Evolutionary conservation across 2,888 invertebrate species (phyloP).

Genomic region (Phaedon cochleariae): DNA sequence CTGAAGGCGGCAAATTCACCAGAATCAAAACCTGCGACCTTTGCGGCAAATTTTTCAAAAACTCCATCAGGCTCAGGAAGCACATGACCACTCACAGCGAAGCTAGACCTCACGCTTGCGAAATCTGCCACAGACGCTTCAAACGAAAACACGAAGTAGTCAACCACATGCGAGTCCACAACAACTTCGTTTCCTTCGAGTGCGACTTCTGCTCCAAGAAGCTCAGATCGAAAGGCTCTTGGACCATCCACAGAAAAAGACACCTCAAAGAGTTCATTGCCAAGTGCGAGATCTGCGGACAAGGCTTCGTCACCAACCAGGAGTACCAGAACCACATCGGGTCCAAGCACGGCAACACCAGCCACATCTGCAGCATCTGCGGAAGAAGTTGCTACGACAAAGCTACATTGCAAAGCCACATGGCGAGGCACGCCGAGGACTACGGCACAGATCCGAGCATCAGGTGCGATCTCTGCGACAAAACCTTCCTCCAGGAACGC

Average conservation of each 20-base stretch:
- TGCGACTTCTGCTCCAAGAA: slow-evolving; percentile 69
- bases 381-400: slow-evolving; percentile 47
- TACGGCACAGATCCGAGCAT: slow-evolving; percentile 50
- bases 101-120: slow-evolving; percentile 58
- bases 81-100: slow-evolving; percentile 63
- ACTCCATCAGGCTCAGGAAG: slow-evolving; percentile 60
- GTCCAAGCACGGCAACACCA: slow-evolving; percentile 45
- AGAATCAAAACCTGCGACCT: slow-evolving; percentile 53
- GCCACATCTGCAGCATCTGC: slow-evolving; percentile 47
- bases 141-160: slow-evolving; percentile 37
- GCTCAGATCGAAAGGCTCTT: slow-evolving; percentile 55
- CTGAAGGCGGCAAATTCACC: slow-evolving; percentile 13
- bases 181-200: slow-evolving; percentile 32
- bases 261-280: slow-evolving; percentile 65
- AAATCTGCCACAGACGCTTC: slow-evolving; percentile 41
- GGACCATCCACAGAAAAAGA: slow-evolving; percentile 64
- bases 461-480: slow-evolving; percentile 52
- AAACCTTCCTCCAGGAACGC: slow-evolving; percentile 49
- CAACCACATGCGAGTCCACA: slow-evolving; percentile 40
- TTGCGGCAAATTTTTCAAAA: slow-evolving; percentile 60
- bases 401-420: slow-evolving; percentile 44
- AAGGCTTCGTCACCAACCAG: slow-evolving; percentile 51
- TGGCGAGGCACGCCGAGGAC: slow-evolving; percentile 41
- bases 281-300: slow-evolving; percentile 56
- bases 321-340: slow-evolving; percentile 50